A percentile compares a stretch with the other conserved stretches of the same genome.
Conservation (phyloP, 2,797 vertebrate genomes). For the Basileuterus tristriatus region DNA sequence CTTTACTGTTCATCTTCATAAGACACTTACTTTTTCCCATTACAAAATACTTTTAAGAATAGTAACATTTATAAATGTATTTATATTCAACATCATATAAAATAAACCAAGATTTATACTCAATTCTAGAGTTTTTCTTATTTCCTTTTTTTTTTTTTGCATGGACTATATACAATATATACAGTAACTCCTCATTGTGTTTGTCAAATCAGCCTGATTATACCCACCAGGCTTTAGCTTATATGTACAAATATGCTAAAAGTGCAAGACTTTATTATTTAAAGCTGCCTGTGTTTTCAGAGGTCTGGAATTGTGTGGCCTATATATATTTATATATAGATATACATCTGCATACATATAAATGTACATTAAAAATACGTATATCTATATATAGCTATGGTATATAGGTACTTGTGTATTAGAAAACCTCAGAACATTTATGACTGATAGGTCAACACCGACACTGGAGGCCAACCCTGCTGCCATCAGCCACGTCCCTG, state of each 20-base stretch:
- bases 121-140: background rate
- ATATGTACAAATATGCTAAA: conserved; percentile 71
- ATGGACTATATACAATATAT: conserved; percentile 62
- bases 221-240: conserved; percentile 62
- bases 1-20: conserved; percentile 60
- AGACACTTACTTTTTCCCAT: conserved; percentile 68
- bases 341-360: background rate
- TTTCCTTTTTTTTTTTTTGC: background rate
- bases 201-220: conserved; percentile 45
- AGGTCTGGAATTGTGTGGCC: conserved; percentile 62
- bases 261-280: conserved; percentile 71
- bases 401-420: background rate
- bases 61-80: conserved; percentile 72
- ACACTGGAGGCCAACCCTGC: background rate
- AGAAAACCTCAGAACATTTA: background rate
- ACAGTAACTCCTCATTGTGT: conserved; percentile 48
- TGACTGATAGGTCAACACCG: fast-evolving
- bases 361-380: background rate
- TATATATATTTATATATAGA: background rate
- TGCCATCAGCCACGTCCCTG: fast-evolving
- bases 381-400: background rate
- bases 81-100: conserved; percentile 72
- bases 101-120: conserved; percentile 70
- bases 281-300: conserved; percentile 70
- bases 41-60: conserved; percentile 74